These are phyloP conservation scores for Aspidoscelis tigris DNA, from an alignment of 2,113 vertebrate species.

Conservation along the genomic window DNA sequence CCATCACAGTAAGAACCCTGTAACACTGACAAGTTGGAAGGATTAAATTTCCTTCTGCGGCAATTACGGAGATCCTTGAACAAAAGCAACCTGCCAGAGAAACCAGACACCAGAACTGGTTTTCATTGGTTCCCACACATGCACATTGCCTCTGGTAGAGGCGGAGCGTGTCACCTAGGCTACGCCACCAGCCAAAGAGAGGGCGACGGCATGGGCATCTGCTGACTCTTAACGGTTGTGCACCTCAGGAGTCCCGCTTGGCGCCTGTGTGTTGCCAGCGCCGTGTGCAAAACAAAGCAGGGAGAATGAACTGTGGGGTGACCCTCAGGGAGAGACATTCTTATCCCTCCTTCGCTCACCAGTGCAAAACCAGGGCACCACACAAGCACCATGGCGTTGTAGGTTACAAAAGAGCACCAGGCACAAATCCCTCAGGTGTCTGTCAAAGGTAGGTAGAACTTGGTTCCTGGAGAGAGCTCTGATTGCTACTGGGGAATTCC, in stretches of 20 bases:
- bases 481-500: background rate
- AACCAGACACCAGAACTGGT: slow-evolving; percentile 21
- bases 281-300: background rate
- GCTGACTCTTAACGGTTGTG: slow-evolving; percentile 1
- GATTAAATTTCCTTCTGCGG: background rate
- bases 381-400: background rate
- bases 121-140: slow-evolving; percentile 1
- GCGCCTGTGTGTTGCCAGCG: background rate
- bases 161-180: slow-evolving; percentile 28
- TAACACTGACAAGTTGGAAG: background rate
- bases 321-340: background rate
- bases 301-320: slow-evolving; percentile 10
- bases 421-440: background rate
- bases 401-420: background rate
- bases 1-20: background rate
- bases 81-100: background rate
- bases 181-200: slow-evolving; percentile 1
- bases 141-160: slow-evolving; percentile 13
- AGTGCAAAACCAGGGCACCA: background rate
- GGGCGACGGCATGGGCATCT: background rate
- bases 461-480: background rate
- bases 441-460: slow-evolving; percentile 28
- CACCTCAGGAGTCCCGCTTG: slow-evolving; percentile 14
- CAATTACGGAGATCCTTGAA: slow-evolving; percentile 1
- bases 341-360: background rate